Base-by-base conservation (phyloP, 2,113 vertebrate species). In the Pseudopipra pipra region DNA sequence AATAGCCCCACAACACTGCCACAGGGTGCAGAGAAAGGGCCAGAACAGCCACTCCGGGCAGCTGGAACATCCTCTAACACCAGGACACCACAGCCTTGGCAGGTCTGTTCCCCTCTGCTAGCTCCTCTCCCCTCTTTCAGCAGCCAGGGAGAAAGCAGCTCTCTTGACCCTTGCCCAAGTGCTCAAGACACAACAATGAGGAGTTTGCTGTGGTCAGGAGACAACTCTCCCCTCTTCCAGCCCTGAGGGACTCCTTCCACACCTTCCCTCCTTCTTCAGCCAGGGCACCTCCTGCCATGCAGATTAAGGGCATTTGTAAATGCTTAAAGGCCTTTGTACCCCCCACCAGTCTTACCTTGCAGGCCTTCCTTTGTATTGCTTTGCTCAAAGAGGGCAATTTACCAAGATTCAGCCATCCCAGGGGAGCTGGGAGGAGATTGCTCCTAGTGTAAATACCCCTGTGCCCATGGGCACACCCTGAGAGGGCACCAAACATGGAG, bases 141-240 rank as follows among this genome's bases (percentile, higher is more conserved):
- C 72, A 83, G 23, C 23, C 27, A 23, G 18, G 20, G 5, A 27
- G 0, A 20, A 18, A 68, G 46, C 30, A 9, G 44, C 28, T n/a
- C 10, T 17, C 63, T 56, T 5, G 0, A 31, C 16, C 12, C 35
- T 6, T 3, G 9, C 30, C 39, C 31, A 7, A 46, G 33, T 12
- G 5, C 11, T 47, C 15, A 1, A 0, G 0, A 6, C 3, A 3
- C 17, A n/a, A 24, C 49, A 37, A 22, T 0, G 2, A 31, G 13
- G 8, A 33, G 3, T n/a, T 86, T 16, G 21, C 14, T 17, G 25
- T 6, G 11, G 44, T 13, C 31, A 74, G 7, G 24, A 54, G 22
- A 9, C 14, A 52, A 2, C 7, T 2, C 18, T 54, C 8, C 14
- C 11, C 17, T 41, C 33, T 56, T 44, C 22, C 51, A 66, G 74